Base-by-base conservation (phyloP, 2,797 vertebrate species). In the Myotis findleyi region DNA sequence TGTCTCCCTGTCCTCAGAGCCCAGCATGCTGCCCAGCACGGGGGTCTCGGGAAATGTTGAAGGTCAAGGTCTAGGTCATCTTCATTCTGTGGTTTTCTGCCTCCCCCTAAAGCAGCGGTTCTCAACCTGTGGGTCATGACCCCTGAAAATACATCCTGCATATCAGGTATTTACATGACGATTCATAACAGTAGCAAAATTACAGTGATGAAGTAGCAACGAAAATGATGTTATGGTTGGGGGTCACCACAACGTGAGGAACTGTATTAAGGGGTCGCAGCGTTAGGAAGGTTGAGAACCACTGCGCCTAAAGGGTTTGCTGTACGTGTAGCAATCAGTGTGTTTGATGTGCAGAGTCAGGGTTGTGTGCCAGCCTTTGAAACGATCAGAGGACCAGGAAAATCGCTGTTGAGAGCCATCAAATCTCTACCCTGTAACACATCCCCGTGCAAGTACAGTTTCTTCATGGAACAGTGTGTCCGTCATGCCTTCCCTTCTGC, bases 401-500 rank as follows among this genome's bases (percentile, higher is more conserved):
- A 72, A 62, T 76, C 30, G 82, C 30, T 75, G 36, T 79, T 25
- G 86, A 88, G 80, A 44, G 57, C 80, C 38, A 57, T 38, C 18
- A 6, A 51, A 41, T 72, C 38, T 84, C 53, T 23, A 3, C 44
- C 88, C n/a, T 14, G 0, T 71, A 72, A 82, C 86, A n/a, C 57
- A 53, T 88, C 47, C 55, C 51, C 81, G 16, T 75, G 81, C 85
- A 57, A 66, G 38, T 3, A 49, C 77, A 1, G 57, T 94, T 93
- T 88, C 73, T 76, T 95, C 83, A n/a, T 23, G 89, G 86, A 36
- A 64, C 71, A 73, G 18, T 41, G 3, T 33, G 64, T 66, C 20
- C 57, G 33, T 87, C 5, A 0, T 41, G 2, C 51, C 36, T 27
- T 85, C 14, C 69, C 33, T 38, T 57, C 25, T 59, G 6, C 62